Conservation (phyloP, 2,797 vertebrate species). For the Melopsittacus undulatus region DNA sequence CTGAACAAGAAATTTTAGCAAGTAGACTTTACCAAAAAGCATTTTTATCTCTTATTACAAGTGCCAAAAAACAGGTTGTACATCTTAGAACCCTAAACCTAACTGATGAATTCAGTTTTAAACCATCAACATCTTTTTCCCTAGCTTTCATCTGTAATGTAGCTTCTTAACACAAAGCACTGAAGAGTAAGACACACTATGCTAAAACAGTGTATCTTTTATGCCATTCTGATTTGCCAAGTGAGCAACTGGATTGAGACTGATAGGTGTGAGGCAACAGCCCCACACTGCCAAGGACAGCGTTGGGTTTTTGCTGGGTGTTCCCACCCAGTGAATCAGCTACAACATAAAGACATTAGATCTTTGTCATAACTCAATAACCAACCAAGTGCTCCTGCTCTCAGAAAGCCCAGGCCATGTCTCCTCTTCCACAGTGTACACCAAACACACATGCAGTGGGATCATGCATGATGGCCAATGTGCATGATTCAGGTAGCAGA, state of each 20-base stretch:
- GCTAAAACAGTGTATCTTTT: not conserved
- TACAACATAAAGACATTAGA: not conserved
- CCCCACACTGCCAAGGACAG: not conserved
- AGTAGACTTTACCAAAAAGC: not conserved
- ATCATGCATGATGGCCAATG: accelerated
- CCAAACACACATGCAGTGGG: accelerated
- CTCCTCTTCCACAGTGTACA: accelerated
- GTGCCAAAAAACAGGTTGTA: not conserved
- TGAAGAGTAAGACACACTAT: not conserved
- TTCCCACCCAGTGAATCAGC: not conserved
- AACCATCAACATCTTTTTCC: not conserved
- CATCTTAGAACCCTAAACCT: not conserved
- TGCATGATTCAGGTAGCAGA: not conserved
- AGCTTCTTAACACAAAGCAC: not conserved
- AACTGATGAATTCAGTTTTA: not conserved
- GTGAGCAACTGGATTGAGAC: not conserved
- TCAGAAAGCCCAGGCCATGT: not conserved
- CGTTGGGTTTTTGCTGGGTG: accelerated
- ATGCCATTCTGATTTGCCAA: not conserved
- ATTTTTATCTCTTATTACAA: not conserved
- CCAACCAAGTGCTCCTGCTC: accelerated
- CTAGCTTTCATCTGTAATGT: not conserved
- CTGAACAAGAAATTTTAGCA: not conserved
- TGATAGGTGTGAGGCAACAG: accelerated
- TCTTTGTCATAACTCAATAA: not conserved